A percentile compares a stretch with the other conserved stretches of the same genome.
phyloP scores from a whole-genome alignment of 2,797 vertebrate genomes.

The Myiothlypis chrysogaster region DNA sequence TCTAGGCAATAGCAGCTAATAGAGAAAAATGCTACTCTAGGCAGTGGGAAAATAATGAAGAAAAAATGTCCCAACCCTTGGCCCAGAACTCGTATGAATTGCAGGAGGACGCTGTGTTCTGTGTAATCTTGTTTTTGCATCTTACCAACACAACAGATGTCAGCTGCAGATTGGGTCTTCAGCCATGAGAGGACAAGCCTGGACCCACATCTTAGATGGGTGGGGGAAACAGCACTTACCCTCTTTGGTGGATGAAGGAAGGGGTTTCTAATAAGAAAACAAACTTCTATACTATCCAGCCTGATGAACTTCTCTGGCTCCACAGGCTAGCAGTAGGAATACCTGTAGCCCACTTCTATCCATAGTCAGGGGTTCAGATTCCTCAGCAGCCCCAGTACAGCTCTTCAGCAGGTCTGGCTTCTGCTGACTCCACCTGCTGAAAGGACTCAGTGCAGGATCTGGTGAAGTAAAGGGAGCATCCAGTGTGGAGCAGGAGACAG shows the following conservation, averaged over 20 bases:
- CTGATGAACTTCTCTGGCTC: background rate
- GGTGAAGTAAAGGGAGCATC: background rate
- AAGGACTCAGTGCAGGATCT: background rate
- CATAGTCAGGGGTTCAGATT: background rate
- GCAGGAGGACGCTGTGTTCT: background rate
- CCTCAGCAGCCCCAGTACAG: background rate
- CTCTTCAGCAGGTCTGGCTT: background rate
- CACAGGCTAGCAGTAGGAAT: background rate
- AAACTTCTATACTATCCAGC: background rate
- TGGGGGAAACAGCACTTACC: background rate
- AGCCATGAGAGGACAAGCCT: background rate
- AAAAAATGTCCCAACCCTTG: constrained; percentile 58
- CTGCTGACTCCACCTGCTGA: fast-evolving
- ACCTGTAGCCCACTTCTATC: background rate
- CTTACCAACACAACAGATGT: constrained; percentile 24
- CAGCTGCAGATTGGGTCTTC: constrained; percentile 18
- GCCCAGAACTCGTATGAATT: background rate
- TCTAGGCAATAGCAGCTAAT: constrained; percentile 38
- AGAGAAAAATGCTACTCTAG: constrained; percentile 43
- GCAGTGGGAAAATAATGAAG: constrained; percentile 43
- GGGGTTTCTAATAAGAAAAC: background rate
- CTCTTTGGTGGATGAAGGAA: background rate
- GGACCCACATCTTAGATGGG: background rate
- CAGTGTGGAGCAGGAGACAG: background rate
- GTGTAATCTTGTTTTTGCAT: constrained; percentile 29